These are phyloP conservation scores for Latheticus oryzae DNA, from an alignment of 2,888 invertebrate species.

Conservation along the genomic window DNA sequence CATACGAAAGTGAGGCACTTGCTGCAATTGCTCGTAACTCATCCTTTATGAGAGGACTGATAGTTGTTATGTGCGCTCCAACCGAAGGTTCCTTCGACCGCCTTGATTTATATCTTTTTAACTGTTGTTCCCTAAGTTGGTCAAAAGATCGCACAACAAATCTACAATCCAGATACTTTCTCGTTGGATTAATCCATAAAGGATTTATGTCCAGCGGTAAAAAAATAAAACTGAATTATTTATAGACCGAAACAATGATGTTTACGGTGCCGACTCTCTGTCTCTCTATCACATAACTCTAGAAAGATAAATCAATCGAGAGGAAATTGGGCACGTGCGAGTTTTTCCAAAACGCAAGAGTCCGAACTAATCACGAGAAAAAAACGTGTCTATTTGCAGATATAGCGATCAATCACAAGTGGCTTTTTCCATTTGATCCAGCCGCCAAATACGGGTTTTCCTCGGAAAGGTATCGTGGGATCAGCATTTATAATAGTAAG, in stretches of 20 bases:
- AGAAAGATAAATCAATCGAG: conserved; percentile 20
- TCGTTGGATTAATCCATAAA: conserved; percentile 14
- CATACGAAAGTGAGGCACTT: conserved; percentile 40
- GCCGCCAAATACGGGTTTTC: too few relatives aligned
- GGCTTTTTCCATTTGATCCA: too few relatives aligned
- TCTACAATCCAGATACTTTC: conserved; percentile 8
- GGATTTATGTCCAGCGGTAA: conserved; percentile 8
- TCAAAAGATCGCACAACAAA: conserved; percentile 1
- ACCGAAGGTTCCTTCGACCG: conserved; percentile 16
- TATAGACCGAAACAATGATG: conserved; percentile 25
- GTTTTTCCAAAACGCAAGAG: conserved; percentile 18
- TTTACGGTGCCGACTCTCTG: conserved; percentile 16
- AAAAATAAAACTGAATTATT: conserved; percentile 24
- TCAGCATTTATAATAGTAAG: conserved; percentile 34
- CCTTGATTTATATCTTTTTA: conserved; percentile 50
- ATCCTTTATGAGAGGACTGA: conserved; percentile 44
- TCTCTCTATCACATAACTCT: conserved; percentile 9
- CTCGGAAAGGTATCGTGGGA: too few relatives aligned
- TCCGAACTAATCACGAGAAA: conserved; percentile 15
- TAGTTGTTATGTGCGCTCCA: conserved; percentile 42
- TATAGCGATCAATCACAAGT: conserved; percentile 17
- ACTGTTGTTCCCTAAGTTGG: conserved; percentile 33
- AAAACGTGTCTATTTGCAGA: conserved; percentile 15
- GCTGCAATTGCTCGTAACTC: conserved; percentile 49
- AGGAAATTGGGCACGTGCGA: conserved; percentile 28